phyloP scores from a whole-genome alignment of 2,888 invertebrate genomes.

The Nezara viridula region DNA sequence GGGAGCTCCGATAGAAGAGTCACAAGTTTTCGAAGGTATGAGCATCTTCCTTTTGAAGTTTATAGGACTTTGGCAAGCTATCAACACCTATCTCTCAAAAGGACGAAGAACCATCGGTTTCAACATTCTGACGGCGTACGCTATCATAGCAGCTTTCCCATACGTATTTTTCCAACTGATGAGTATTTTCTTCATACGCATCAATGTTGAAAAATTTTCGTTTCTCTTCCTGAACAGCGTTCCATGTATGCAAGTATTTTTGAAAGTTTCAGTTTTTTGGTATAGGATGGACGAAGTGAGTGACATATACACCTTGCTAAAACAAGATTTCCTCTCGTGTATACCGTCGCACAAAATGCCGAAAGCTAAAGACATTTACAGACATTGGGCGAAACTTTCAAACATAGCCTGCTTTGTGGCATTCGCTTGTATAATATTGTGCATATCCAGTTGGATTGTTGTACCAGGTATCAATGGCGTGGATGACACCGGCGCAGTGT shows the following conservation, averaged over 20 bases:
- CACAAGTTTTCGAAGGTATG: not conserved
- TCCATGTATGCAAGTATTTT: not conserved
- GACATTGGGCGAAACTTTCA: not conserved
- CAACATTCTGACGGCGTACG: not conserved
- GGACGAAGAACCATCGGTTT: not conserved
- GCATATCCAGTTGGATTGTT: constrained; percentile 7
- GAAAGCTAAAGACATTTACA: not conserved
- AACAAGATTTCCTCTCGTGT: not conserved
- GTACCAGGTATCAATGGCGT: not conserved
- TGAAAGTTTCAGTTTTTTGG: not conserved
- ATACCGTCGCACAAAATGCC: not conserved
- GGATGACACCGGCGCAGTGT: not conserved
- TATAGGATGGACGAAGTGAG: not conserved
- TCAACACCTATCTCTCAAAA: constrained; percentile 22
- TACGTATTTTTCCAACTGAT: not conserved
- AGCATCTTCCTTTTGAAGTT: not conserved
- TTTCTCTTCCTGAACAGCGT: not conserved
- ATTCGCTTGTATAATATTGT: not conserved
- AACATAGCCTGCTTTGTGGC: not conserved
- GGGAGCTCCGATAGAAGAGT: constrained; percentile 14
- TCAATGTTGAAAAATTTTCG: not conserved
- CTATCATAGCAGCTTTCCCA: not conserved
- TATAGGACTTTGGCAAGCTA: not conserved
- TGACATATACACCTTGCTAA: not conserved
- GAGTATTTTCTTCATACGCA: not conserved